Percentiles rank a stretch among this genome's conserved stretches.
phyloP scores from a whole-genome alignment of 2,113 vertebrate genomes.

The Sminthopsis crassicaudata region DNA sequence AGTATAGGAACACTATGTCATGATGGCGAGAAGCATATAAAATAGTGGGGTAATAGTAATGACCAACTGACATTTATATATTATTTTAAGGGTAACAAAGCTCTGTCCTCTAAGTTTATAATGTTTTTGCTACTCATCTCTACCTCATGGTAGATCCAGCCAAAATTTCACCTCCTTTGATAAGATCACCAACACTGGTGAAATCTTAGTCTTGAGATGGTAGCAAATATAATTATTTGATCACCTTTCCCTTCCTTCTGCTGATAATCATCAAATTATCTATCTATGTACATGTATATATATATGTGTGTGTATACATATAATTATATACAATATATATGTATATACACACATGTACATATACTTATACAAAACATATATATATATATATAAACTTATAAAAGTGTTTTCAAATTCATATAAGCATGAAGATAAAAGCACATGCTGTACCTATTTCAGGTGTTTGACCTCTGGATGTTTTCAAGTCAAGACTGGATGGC shows the following conservation, averaged over 20 bases:
- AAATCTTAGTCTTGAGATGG: too few relatives aligned
- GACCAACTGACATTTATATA: neutral
- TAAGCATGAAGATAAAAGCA: neutral
- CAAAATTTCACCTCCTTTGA: neutral
- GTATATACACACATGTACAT: too few relatives aligned
- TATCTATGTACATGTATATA: too few relatives aligned
- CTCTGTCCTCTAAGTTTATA: neutral
- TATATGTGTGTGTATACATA: too few relatives aligned
- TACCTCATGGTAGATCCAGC: neutral
- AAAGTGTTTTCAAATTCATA: neutral
- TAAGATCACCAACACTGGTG: neutral
- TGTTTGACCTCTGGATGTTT: neutral
- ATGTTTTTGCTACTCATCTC: neutral
- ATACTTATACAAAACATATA: too few relatives aligned
- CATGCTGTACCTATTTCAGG: neutral
- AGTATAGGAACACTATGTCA: conserved; percentile 24
- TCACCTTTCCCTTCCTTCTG: neutral
- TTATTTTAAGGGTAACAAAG: neutral
- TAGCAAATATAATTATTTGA: too few relatives aligned
- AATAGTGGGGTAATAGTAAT: neutral
- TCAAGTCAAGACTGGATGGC: neutral
- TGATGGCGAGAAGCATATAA: conserved; percentile 2
- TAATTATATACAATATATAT: too few relatives aligned
- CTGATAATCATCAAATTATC: neutral
- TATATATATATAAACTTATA: too few relatives aligned